A percentile compares a stretch with the other conserved stretches of the same genome.
Evolutionary conservation across 2,797 vertebrate genomes (phyloP).

Genomic region (Alcedo atthis): DNA sequence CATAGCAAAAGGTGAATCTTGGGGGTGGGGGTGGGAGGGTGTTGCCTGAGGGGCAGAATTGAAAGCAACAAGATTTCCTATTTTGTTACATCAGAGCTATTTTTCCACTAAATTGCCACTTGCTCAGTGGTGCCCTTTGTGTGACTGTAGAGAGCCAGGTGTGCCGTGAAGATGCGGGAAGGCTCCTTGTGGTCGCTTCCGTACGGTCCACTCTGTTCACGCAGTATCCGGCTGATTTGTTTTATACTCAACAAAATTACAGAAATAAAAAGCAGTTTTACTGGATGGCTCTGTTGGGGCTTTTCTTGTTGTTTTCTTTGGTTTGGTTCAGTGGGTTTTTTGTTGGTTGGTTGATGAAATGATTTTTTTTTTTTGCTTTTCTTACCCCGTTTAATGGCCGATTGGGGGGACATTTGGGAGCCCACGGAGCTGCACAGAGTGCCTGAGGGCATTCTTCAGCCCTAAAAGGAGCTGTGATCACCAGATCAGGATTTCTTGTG

Average conservation of each 20-base stretch:
- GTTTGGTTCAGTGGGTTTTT: background rate
- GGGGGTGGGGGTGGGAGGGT: background rate
- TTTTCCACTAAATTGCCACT: slow-evolving; percentile 61
- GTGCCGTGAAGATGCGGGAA: background rate
- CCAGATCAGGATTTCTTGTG: slow-evolving; percentile 64
- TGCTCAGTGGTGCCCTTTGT: slow-evolving; percentile 9
- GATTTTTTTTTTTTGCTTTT: background rate
- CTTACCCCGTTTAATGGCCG: background rate
- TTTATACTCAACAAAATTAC: slow-evolving; percentile 64
- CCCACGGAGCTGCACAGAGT: background rate
- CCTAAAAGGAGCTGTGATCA: slow-evolving; percentile 67
- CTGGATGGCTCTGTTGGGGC: background rate
- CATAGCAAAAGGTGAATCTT: background rate
- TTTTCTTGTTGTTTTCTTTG: background rate
- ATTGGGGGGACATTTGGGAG: slow-evolving; percentile 37
- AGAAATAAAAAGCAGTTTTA: slow-evolving; percentile 74
- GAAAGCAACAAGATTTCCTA: slow-evolving; percentile 60
- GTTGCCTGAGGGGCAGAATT: background rate
- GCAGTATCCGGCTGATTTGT: slow-evolving; percentile 63
- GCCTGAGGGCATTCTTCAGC: slow-evolving; percentile 64
- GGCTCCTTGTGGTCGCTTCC: slow-evolving; percentile 51
- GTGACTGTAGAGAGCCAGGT: slow-evolving; percentile 40
- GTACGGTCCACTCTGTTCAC: slow-evolving; percentile 55
- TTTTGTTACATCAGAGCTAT: slow-evolving; percentile 71
- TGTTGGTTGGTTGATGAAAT: background rate